These are phyloP conservation scores for Drosophila grimshawi DNA, from an alignment of 1,140 invertebrate species.

Conservation along the genomic window DNA sequence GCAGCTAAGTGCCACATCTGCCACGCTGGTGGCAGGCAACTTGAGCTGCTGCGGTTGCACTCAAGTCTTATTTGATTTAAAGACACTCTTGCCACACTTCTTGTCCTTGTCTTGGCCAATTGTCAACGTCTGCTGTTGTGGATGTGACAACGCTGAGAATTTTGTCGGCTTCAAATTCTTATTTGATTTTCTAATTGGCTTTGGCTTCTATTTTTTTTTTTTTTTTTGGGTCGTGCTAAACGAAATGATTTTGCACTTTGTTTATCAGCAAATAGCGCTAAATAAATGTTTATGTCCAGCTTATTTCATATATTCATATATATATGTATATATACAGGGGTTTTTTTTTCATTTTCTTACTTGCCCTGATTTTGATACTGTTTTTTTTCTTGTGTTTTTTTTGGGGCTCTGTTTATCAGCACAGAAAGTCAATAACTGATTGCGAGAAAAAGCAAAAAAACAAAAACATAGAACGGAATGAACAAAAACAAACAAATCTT, in stretches of 20 bases:
- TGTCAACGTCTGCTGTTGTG: constrained; percentile 19
- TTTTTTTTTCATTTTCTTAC: constrained; percentile 11
- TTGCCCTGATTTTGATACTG: constrained; percentile 24
- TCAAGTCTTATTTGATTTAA: constrained; percentile 27
- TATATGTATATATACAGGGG: neutral
- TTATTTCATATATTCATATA: constrained; percentile 13
- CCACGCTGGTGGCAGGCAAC: constrained; percentile 8
- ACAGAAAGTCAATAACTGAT: constrained; percentile 77
- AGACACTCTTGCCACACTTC: constrained; percentile 8
- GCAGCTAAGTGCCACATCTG: constrained; percentile 34
- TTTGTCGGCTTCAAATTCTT: constrained; percentile 14
- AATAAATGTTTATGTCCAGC: constrained; percentile 46
- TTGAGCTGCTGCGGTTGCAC: constrained; percentile 10
- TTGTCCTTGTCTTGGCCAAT: constrained; percentile 5
- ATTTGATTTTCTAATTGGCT: constrained; percentile 46
- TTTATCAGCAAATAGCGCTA: constrained; percentile 43
- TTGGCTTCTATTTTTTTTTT: constrained; percentile 12
- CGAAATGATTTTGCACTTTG: constrained; percentile 51
- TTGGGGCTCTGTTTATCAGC: constrained; percentile 61
- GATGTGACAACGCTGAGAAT: constrained; percentile 48
- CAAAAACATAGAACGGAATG: constrained; percentile 18
- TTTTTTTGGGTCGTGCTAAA: constrained; percentile 16
- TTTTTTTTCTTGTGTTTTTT: constrained; percentile 15
- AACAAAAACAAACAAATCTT: constrained; percentile 49
- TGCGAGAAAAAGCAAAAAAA: constrained; percentile 32